These are phyloP conservation scores for Napeogenes inachia DNA, from an alignment of 2,888 invertebrate genomes.

Conservation along the genomic window DNA sequence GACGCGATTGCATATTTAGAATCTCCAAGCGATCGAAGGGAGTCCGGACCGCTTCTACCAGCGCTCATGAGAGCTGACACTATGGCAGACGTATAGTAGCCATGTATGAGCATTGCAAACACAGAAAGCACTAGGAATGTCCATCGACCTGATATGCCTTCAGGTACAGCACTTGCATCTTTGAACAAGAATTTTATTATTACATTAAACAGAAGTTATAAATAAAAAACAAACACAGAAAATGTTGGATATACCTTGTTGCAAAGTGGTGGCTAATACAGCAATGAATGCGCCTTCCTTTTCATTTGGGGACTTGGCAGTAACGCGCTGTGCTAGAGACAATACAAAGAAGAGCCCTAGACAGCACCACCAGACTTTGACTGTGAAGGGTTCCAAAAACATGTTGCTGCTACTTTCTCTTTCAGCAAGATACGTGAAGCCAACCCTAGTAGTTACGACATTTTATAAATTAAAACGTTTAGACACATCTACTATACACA, in stretches of 20 bases:
- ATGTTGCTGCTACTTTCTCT: slow-evolving; percentile 64
- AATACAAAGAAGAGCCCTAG: slow-evolving; percentile 44
- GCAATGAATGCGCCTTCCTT: slow-evolving; percentile 54
- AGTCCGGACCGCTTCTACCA: slow-evolving; percentile 51
- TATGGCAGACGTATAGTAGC: slow-evolving; percentile 66
- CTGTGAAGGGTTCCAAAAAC: slow-evolving; percentile 59
- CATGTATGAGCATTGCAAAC: slow-evolving; percentile 62
- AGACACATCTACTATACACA: background rate
- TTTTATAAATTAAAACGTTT: slow-evolving; percentile 1
- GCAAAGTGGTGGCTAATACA: slow-evolving; percentile 59
- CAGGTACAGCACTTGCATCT: slow-evolving; percentile 64
- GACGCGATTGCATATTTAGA: slow-evolving; percentile 59
- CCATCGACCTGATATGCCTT: slow-evolving; percentile 54
- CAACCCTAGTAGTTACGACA: slow-evolving; percentile 43
- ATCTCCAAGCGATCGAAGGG: slow-evolving; percentile 52
- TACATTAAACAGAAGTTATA: too few species aligned
- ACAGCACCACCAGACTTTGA: slow-evolving; percentile 53
- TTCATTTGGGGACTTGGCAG: slow-evolving; percentile 46
- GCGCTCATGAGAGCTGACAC: slow-evolving; percentile 63
- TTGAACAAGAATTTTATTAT: slow-evolving; percentile 4
- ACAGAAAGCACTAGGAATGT: slow-evolving; percentile 57
- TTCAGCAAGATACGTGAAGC: slow-evolving; percentile 62
- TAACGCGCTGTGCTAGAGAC: slow-evolving; percentile 46
- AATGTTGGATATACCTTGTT: slow-evolving; percentile 49
- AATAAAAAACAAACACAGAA: background rate